These are phyloP conservation scores for Dasypus novemcinctus DNA, from an alignment of 2,113 vertebrate species.

Conservation along the genomic window DNA sequence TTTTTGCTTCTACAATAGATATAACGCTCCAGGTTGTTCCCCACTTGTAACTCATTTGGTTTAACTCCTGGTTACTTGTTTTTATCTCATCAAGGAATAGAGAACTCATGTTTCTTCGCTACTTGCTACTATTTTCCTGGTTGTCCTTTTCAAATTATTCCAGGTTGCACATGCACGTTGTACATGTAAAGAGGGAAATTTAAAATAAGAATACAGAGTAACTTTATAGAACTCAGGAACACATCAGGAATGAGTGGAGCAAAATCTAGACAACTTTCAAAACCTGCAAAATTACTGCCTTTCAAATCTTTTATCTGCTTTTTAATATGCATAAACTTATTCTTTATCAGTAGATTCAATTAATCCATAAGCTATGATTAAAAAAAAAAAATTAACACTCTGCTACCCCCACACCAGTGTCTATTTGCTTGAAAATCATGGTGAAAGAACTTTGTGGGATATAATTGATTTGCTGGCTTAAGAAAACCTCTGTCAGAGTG, in stretches of 20 bases:
- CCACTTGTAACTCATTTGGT: neutral
- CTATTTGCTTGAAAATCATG: neutral
- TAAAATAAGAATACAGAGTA: neutral
- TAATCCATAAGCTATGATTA: neutral
- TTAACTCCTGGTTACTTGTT: neutral
- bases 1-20: neutral
- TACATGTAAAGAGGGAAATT: neutral
- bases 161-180: too few species aligned
- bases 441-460: neutral
- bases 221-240: neutral
- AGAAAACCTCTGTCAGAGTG: neutral
- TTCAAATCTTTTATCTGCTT: neutral
- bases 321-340: neutral
- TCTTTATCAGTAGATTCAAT: neutral
- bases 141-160: neutral
- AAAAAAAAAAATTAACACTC: too few species aligned
- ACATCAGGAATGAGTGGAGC: neutral
- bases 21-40: neutral
- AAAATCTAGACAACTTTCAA: neutral
- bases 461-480: neutral
- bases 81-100: neutral
- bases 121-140: neutral
- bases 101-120: neutral
- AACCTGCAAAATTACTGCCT: neutral
- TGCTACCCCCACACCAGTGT: accelerated